Base-by-base conservation (phyloP, 1,140 invertebrate species). In the Andricus grossulariae region DNA sequence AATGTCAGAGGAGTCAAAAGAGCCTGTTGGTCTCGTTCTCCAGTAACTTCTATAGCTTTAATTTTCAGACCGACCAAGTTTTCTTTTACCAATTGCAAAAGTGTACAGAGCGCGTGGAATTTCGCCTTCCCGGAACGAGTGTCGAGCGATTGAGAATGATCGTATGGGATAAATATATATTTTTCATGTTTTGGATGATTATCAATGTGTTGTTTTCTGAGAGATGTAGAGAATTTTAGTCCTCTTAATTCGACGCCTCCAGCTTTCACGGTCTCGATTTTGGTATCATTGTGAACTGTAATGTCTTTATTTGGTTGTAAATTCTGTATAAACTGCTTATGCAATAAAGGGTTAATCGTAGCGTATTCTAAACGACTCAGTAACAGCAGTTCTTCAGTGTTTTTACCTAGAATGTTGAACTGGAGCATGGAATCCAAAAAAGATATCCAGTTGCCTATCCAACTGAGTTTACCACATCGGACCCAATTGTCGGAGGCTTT, bases 381-480 rank as follows among this genome's bases (percentile, higher is more conserved):
- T 52, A 99, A 89, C 85, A 96, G 96, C 0, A 99, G 92, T 85
- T 96, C 95, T 50, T 95, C 92, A 3, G 94, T 94, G 78, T 95
- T 94, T 78, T 94, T 93, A 52, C 95, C 94, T 21, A 99, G 90
- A 80, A 99, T 96, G 57, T 93, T 94, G 80, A 98, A 97, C 89
- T 99, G 98, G 19, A 99, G 93, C 95, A 99, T 97, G 0, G 97
- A 98, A 86, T 99, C 98, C 85, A 99, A 94, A 89, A 95, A 99
- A 13, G 97, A 95, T 70, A 99, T 94, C 98, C 98, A 99, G 87
- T 99, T 96, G 71, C 95, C 93, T 19, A 93, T 93, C 98, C 98
- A 99, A 74, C 93, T 89, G 50, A 98, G 88, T 83, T 94, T 92
- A 39, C 83, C 83, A 76, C 8, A 49, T 76, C 88, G 88, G 32